phyloP scores from a whole-genome alignment of 2,797 vertebrate genomes.

The Phalanger gymnotis region DNA sequence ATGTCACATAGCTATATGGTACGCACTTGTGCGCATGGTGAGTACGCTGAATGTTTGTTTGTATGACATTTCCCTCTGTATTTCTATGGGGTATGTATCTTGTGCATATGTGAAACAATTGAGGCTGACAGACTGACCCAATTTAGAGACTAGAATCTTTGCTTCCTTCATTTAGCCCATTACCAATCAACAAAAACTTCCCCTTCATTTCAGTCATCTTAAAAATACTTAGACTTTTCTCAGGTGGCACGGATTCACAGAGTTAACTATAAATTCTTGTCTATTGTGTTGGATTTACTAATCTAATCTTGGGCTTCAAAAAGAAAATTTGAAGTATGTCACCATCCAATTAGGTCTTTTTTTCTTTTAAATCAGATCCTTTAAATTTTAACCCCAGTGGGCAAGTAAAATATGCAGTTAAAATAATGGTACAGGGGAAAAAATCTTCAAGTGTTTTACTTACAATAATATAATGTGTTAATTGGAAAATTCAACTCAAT shows the following conservation, averaged over 20 bases:
- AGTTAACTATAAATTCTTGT: constrained; percentile 16
- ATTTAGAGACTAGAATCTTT: background rate
- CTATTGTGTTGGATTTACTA: background rate
- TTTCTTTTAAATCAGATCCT: background rate
- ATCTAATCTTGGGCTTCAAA: constrained; percentile 3
- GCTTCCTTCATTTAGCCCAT: background rate
- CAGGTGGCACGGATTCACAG: background rate
- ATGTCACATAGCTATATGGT: background rate
- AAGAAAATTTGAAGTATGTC: constrained; percentile 38
- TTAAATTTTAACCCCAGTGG: background rate
- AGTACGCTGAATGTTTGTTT: background rate
- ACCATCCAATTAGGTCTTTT: background rate
- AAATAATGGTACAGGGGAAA: constrained; percentile 9
- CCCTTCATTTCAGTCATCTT: background rate
- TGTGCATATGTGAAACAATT: background rate
- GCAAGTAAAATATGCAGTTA: background rate
- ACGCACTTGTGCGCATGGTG: background rate
- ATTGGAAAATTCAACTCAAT: constrained; percentile 28
- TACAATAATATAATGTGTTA: constrained; percentile 10
- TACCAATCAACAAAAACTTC: constrained; percentile 16
- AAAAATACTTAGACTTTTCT: background rate
- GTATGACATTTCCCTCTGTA: background rate
- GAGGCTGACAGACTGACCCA: background rate
- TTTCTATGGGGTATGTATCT: background rate
- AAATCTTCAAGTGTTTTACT: background rate